Evolutionary conservation across 2,113 vertebrate genomes (phyloP), one percentile per base, ranked within the genome.

Genomic region (Syrmaticus mikado): DNA sequence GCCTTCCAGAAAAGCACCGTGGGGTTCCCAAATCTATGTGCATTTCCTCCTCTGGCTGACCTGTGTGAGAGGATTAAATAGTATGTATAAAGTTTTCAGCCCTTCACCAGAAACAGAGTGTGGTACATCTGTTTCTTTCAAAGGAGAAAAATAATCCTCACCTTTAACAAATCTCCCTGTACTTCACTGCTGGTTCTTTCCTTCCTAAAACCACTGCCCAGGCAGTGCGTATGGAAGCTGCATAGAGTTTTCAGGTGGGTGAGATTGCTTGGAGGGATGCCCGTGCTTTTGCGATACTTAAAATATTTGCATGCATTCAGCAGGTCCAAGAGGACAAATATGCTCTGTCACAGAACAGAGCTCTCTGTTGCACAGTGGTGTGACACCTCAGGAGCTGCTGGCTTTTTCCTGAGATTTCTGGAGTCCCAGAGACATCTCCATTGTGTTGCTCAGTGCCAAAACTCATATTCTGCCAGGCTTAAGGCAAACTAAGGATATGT

Each of bases 21-120:
- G 74, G 82, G 83, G 3, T 61, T 92, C 79, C 92, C 86, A 32
- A 75, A 38, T 72, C 32, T 98, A 62, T 98, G 98, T 91, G 86
- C 95, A 3, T 93, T 98, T 91, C 98, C 98, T 24, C 80, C 91
- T 85, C 90, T 98, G 95, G 66, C 65, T 84, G 94, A 94, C 75
- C 94, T 98, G 67, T 98, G 98, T 58, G 90, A 97, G 91, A 93
- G 96, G 95, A 97, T 98, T 38, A 85, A 97, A 93, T 46, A 58
- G 98, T 98, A 97, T 1, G 98, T 98, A 97, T 91, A 15, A 38
- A 36, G 2, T 84, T 74, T 89, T 90, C 65, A 22, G 24, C 72
- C 40, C 24, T 92, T 68, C 77, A 71, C 12, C 45, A 85, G 38
- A 85, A 91, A n/a, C 10, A 76, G 36, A 70, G 36, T 38, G 30